Conservation (phyloP, 2,797 vertebrate species). For the Cirrhinus molitorella region DNA sequence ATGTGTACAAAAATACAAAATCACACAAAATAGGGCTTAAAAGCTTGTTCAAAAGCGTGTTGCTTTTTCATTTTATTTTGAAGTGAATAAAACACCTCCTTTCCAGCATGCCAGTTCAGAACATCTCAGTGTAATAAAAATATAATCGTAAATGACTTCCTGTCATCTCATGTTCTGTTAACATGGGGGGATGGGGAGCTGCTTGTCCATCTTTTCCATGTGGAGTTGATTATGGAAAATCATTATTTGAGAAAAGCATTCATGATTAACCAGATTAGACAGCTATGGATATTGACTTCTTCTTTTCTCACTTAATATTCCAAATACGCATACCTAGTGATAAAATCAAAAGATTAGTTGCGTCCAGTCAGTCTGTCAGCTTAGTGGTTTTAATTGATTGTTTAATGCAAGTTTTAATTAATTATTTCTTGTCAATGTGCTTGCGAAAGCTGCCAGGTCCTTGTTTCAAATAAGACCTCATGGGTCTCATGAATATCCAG, state of each 20-base stretch:
- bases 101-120: neutral
- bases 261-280: conserved; percentile 6
- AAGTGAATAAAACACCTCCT: conserved; percentile 31
- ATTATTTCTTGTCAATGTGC: neutral
- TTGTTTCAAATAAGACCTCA: neutral
- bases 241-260: conserved; percentile 14
- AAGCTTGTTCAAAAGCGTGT: neutral
- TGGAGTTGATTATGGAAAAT: conserved; percentile 17
- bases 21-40: neutral
- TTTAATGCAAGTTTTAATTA: neutral
- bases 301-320: conserved; percentile 5
- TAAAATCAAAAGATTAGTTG: conserved; percentile 19
- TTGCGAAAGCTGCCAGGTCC: neutral
- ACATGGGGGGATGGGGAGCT: neutral
- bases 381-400: neutral
- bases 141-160: neutral
- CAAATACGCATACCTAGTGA: neutral
- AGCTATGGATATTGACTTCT: conserved; percentile 3
- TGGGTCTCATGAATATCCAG: neutral
- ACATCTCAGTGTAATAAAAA: neutral
- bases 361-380: conserved; percentile 13
- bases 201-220: neutral
- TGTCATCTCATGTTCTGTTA: neutral
- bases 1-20: neutral
- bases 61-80: conserved; percentile 19